Base-by-base conservation (phyloP, 2,888 invertebrate genomes). In the Dendrolimus houi region DNA sequence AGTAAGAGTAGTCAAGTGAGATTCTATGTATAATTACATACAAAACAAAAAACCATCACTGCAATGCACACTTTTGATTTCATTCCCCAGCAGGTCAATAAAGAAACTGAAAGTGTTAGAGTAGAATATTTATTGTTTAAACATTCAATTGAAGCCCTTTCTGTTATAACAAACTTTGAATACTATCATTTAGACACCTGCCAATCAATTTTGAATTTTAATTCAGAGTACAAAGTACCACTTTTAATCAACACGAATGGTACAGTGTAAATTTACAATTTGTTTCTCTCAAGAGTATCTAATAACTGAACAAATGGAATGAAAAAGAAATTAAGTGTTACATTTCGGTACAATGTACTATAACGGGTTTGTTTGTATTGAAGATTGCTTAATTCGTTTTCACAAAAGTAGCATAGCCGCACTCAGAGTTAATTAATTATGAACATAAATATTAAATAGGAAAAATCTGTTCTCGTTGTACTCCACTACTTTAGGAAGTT, bases 51-150 rank as follows among this genome's bases (percentile, higher is more conserved):
- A 54, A 57, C 55, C 56, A 56, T 47, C 58, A 59, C 55, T 56
- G 47, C 52, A 56, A 42, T 58, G 8, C 55, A 59, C 66, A 70
- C 70, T 70, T 63, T 70, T 71, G 61, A 62, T 72, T 70, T 69
- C 64, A 55, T 59, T 59, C 56, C 57, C 54, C 57, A 47, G 55
- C 57, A 60, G 58, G 55, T 64, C 60, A 59, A 58, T 57, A 60
- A 58, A 10, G 65, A 71, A 64, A 71, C 61, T 62, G 71, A 71
- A 71, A 72, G 71, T 68, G 62, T 64, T 56, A 57, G 62, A 57
- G 64, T 64, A 72, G 64, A 57, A 59, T 69, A 66, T 72, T 72
- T 72, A 65, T 64, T 60, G 62, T 67, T 67, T 59, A 62, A 59
- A 58, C 59, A 62, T 61, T 66, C 60, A 59, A 70, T 69, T 59